Base-by-base conservation (phyloP, 2,888 invertebrate species). In the Stenodema calcarata region DNA sequence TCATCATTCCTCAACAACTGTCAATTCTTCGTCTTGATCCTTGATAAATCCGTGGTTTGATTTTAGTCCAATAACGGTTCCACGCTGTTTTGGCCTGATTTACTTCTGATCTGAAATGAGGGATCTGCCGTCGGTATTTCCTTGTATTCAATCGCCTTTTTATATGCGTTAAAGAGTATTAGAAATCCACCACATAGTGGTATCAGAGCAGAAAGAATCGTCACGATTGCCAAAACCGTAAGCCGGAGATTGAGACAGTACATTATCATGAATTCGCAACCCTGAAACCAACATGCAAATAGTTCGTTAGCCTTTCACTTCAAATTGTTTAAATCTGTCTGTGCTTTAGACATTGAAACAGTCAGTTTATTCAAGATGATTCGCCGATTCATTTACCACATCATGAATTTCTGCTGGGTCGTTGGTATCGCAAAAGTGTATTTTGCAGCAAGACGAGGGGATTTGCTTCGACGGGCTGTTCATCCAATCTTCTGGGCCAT, bases 211-310 rank as follows among this genome's bases (percentile, higher is more conserved):
- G 73, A 47, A 23, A 84, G 16, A n/a, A 84, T 75, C 1, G 84
- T 84, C 44, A 84, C 44, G 16, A 84, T 47, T 14, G 84, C 84
- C 73, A 84, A 42, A 18, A 84, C 42, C 9, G 84, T 70, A 16
- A 84, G 75, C n/a, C 35, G 84, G 23, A 84, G 84, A 75, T 84
- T 84, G 16, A 84, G 70, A 27, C 44, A 84, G 73, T 73, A 84
- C 84, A 84, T 84, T 14, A 84, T 73, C 27, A 84, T 28, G 30
- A 84, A 84, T 30, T 84, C 84, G n/a, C 84, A 84, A 14, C 84
- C 84, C 84, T 84, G 73, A 44, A 84, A 73, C 23, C 41, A 16
- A 73, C 30, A 41, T 73, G 0, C 16, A 12, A 41, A 35, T 35
- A 7, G 35, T n/a, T n/a, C n/a, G n/a, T n/a, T 54, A 54, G 18